Conservation (phyloP, 1,140 invertebrate genomes). For the Drosophila parvula region DNA sequence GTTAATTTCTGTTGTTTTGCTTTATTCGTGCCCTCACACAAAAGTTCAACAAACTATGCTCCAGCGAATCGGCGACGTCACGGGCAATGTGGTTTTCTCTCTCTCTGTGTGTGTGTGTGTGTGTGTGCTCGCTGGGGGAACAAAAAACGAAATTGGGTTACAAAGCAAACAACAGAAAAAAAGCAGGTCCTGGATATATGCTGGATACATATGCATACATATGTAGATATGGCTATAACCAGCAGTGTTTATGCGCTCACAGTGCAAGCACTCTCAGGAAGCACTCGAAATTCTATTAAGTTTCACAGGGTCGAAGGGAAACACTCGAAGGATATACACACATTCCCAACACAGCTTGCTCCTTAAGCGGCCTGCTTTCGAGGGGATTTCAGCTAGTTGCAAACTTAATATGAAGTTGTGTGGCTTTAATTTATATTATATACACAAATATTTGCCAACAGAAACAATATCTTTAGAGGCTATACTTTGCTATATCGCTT, state of each 20-base stretch:
- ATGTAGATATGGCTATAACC: slow-evolving; percentile 7
- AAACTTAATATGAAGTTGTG: not conserved
- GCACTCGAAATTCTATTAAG: slow-evolving; percentile 43
- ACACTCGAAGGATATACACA: slow-evolving; percentile 20
- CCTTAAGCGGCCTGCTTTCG: no score
- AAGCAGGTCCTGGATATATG: slow-evolving; percentile 31
- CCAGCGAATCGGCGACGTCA: slow-evolving; percentile 57
- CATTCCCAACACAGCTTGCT: no score
- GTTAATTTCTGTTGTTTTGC: slow-evolving; percentile 67
- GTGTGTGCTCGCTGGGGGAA: slow-evolving; percentile 1
- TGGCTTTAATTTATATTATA: not conserved
- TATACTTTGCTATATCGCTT: not conserved
- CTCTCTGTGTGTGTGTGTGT: slow-evolving; percentile 11
- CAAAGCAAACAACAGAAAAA: slow-evolving; percentile 62
- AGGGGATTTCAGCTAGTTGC: slow-evolving; percentile 1
- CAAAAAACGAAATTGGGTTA: slow-evolving; percentile 69
- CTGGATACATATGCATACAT: not conserved
- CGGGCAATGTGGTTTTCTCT: slow-evolving; percentile 19
- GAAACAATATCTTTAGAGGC: not conserved
- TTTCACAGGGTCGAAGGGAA: slow-evolving; percentile 2
- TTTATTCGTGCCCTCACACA: slow-evolving; percentile 49
- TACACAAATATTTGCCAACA: not conserved
- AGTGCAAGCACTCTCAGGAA: slow-evolving; percentile 21
- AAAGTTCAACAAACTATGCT: slow-evolving; percentile 70
- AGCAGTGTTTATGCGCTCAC: slow-evolving; percentile 30